Evolutionary conservation across 2,113 vertebrate genomes (phyloP), one percentile per base, ranked within the genome.

Genomic region (Esox niger): DNA sequence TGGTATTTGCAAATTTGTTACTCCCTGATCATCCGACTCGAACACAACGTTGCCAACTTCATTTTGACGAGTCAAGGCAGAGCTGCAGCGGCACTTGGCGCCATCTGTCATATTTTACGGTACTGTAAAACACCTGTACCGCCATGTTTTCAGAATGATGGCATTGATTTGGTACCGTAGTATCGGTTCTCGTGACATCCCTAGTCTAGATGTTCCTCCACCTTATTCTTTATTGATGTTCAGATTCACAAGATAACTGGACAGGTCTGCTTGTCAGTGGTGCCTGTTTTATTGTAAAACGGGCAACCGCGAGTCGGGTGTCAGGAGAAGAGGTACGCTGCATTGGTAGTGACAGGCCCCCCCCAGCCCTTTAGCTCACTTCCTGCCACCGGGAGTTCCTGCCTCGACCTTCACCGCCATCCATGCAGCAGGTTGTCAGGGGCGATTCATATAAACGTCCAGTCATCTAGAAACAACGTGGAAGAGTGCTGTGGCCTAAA

Each of bases 361-460:
- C 43, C 43, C 43, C 17, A 20, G 11, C 0, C 43, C n/a, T 17
- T 49, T 21, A 66, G 62, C 65, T 61, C 47, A 35, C 64, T 60
- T 59, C 15, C 58, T 67, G 59, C 60, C 55, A 55, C 63, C 62
- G 38, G 57, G 38, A 52, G 52, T 35, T 33, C 66, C 61, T 66
- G 38, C 63, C 27, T 63, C 31, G 54, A 67, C 54, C 43, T 61
- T 71, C 32, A 26, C 61, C 54, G 47, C 63, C 38, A 31, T 58
- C 6, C 55, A 29, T 35, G 23, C 6, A 46, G 47, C 27, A 35
- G 49, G 27, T 47, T 32, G 25, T 56, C 23, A 38, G 43, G 7
- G 54, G 31, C 54, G 26, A 59, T 74, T 27, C 38, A 61, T 52
- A 47, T 46, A 20, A 35, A 55, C 1, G 31, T 59, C 57, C 23